phyloP scores from a whole-genome alignment of 2,113 vertebrate genomes.

The Peucedramus taeniatus region DNA sequence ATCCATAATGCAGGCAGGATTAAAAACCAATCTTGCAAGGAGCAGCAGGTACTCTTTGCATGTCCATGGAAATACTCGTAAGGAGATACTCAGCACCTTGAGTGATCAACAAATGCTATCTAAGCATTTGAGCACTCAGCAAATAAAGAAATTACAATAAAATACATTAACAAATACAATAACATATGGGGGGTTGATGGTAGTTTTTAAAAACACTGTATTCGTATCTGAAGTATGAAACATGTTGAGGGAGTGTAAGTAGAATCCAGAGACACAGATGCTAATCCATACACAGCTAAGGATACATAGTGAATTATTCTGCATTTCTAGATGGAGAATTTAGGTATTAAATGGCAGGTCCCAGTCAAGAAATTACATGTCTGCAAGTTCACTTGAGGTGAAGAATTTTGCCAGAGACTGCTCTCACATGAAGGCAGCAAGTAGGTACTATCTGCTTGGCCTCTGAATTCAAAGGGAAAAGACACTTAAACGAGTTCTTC shows the following conservation, averaged over 20 bases:
- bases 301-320: neutral
- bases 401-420: neutral
- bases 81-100: neutral
- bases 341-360: neutral
- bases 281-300: neutral
- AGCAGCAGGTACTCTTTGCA: neutral
- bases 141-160: neutral
- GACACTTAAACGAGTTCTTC: neutral
- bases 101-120: no score
- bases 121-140: no score
- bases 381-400: neutral
- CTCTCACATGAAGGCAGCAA: neutral
- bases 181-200: neutral
- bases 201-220: neutral
- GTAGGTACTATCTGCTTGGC: neutral
- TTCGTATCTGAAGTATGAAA: neutral
- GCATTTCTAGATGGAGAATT: neutral
- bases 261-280: neutral
- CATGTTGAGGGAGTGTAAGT: neutral
- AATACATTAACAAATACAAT: neutral
- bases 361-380: neutral
- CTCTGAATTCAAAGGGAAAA: neutral
- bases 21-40: neutral
- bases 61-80: neutral
- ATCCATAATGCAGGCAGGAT: neutral